These are phyloP conservation scores for Homarus gammarus DNA, from an alignment of 2,888 invertebrate species.

Conservation along the genomic window DNA sequence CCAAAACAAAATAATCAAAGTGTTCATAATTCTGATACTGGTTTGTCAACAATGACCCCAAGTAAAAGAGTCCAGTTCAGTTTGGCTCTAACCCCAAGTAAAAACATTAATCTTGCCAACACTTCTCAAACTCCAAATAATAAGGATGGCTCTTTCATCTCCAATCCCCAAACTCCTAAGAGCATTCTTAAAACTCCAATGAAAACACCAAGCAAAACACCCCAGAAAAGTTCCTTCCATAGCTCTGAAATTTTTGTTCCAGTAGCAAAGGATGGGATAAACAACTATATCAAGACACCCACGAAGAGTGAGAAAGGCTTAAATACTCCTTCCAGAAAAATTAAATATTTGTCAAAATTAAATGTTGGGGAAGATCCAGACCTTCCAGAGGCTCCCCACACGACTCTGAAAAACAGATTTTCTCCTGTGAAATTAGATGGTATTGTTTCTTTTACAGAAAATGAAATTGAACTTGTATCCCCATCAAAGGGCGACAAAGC, in stretches of 20 bases:
- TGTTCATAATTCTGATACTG: background rate
- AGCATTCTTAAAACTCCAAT: slow-evolving; percentile 74
- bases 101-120: slow-evolving; percentile 11
- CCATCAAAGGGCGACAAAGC: slow-evolving; percentile 27
- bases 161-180: slow-evolving; percentile 56
- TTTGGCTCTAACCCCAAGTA: slow-evolving; percentile 62
- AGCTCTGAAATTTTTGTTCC: slow-evolving; percentile 11
- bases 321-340: background rate
- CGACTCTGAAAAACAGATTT: background rate
- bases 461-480: slow-evolving; percentile 57
- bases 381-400: slow-evolving; percentile 1
- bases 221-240: background rate
- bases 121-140: slow-evolving; percentile 29
- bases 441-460: slow-evolving; percentile 43
- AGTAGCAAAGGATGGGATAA: background rate
- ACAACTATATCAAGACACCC: background rate
- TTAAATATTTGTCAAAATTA: background rate
- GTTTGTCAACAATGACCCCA: slow-evolving; percentile 36
- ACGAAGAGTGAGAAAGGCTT: background rate
- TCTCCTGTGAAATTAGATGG: slow-evolving; percentile 36
- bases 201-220: slow-evolving; percentile 36
- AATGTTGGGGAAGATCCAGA: background rate
- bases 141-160: slow-evolving; percentile 11
- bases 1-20: background rate
- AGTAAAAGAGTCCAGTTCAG: slow-evolving; percentile 74